Conservation (phyloP, 2,113 vertebrate species). For the Oryzias melastigma region DNA sequence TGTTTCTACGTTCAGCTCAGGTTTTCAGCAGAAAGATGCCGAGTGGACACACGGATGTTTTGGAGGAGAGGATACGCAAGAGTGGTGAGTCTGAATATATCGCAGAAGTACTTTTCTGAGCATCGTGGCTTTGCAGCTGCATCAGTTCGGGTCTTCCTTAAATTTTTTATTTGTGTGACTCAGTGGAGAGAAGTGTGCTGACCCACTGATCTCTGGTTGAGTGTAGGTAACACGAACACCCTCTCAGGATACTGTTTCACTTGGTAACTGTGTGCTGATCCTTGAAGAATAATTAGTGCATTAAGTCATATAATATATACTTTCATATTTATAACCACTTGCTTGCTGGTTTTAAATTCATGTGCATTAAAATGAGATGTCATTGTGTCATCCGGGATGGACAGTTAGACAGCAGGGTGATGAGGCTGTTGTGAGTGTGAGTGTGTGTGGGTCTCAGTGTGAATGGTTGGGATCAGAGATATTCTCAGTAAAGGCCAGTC, state of each 20-base stretch:
- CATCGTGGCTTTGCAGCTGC: conserved; percentile 18
- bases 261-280: conserved; percentile 6
- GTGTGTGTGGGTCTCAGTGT: conserved; percentile 56
- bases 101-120: not conserved
- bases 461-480: conserved; percentile 61
- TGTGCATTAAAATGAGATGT: conserved; percentile 48
- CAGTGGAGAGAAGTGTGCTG: conserved; percentile 48
- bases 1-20: conserved; percentile 96
- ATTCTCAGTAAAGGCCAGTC: conserved; percentile 75
- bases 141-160: conserved; percentile 28
- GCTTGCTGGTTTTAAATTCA: conserved; percentile 15
- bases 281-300: conserved; percentile 6
- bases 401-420: conserved; percentile 56
- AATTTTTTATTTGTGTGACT: conserved; percentile 68
- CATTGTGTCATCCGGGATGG: conserved; percentile 55
- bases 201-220: conserved; percentile 61
- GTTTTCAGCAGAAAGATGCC: conserved; percentile 91
- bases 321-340: not conserved
- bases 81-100: conserved; percentile 82
- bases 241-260: conserved; percentile 45
- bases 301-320: conserved; percentile 11
- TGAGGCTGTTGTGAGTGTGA: conserved; percentile 30
- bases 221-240: conserved; percentile 61
- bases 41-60: conserved; percentile 81
- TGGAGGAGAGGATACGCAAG: conserved; percentile 93